Base-by-base conservation (phyloP, 2,797 vertebrate genomes). In the Tenualosa ilisha region DNA sequence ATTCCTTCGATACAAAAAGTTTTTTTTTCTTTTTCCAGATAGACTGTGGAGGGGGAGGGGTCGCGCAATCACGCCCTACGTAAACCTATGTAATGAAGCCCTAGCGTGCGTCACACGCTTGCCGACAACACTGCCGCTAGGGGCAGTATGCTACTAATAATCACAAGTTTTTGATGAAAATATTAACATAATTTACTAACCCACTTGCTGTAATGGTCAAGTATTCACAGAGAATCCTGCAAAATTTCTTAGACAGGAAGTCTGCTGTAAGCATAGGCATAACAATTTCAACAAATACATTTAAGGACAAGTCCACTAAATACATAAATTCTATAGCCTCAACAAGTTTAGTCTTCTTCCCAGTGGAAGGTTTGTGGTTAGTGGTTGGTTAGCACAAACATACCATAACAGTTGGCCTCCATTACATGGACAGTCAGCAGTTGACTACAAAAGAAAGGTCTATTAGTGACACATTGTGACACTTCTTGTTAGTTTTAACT, bases 1-100 rank as follows among this genome's bases (percentile, higher is more conserved):
- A 98, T 98, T 97, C 97, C 97, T 96, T 97, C 96, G 97, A 97
- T 98, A 95, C 95, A 95, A 95, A 94, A 95, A 95, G 93, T 94
- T 95, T 94, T 94, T 93, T 92, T 94, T 95, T 94, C 91, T 94
- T 96, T 95, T 95, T 94, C 94, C 94, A 95, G 95, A 94, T 95
- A 92, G 93, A 91, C 94, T 87, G 93, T 92, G 93, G 91, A 93
- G 95, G 95, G 95, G 94, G 94, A 94, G 95, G 94, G 95, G 93
- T 93, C 92, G 93, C 92, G 90, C 94, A 87, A 93, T 94, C 94
- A 95, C 95, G 94, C 95, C 95, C 94, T 94, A 91, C 95, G 95
- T 94, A 90, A 90, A 89, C 89, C 88, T 86, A 83, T 81, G 59
- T 83, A 86, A 88, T 86, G 22, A 31, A 15, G 81, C 46, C 68